Evolutionary conservation across 2,113 vertebrate species (phyloP).

Genomic region (Sterna hirundo): DNA sequence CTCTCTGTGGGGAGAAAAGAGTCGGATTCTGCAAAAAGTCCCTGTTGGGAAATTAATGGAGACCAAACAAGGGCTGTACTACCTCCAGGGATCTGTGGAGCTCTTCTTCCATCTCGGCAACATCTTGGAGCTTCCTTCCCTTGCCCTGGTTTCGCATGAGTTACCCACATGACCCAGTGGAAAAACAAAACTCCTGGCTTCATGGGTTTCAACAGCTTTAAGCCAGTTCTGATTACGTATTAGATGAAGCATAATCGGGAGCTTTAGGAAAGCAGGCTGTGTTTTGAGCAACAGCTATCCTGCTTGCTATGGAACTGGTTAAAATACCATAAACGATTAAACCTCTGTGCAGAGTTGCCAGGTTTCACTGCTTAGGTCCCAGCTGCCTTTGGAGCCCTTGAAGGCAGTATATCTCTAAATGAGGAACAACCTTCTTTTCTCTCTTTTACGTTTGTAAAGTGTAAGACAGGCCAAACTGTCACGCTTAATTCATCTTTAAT

Average conservation of each 20-base stretch:
- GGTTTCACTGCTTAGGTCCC: neutral
- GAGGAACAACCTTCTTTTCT: neutral
- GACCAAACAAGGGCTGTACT: neutral
- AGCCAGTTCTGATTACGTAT: neutral
- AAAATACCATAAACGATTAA: neutral
- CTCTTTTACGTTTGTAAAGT: neutral
- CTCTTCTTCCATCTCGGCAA: neutral
- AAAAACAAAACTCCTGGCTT: neutral
- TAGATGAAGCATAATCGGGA: neutral
- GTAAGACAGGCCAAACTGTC: neutral
- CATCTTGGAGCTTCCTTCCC: neutral
- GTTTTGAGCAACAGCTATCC: neutral
- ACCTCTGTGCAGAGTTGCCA: neutral
- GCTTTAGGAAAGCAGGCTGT: neutral
- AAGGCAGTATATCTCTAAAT: neutral
- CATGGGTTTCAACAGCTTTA: neutral
- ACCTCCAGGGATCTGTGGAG: neutral
- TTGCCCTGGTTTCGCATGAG: neutral
- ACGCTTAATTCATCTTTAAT: slow-evolving; percentile 22
- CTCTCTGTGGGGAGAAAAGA: neutral
- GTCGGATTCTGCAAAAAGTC: neutral
- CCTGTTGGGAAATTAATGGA: neutral
- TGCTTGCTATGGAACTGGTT: neutral
- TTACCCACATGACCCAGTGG: neutral
- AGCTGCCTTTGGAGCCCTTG: neutral